These are phyloP conservation scores for Pseudorhombus dupliciocellatus DNA, from an alignment of 2,113 vertebrate genomes.

Conservation along the genomic window DNA sequence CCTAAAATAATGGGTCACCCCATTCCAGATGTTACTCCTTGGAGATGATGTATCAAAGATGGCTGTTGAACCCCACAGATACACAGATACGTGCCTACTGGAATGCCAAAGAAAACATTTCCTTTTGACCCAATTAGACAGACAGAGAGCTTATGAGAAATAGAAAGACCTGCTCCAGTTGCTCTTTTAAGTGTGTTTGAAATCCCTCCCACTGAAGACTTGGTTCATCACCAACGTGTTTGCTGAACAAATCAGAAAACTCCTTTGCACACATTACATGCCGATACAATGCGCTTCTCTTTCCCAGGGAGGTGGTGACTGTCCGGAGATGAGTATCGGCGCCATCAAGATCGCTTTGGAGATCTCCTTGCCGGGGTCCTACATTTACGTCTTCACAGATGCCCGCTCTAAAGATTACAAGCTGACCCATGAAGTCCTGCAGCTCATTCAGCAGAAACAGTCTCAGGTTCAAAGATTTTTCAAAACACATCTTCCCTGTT, in stretches of 20 bases:
- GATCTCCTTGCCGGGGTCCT: conserved; percentile 96
- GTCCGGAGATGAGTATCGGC: conserved; percentile 98
- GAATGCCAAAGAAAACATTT: conserved; percentile 52
- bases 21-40: conserved; percentile 77
- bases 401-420: conserved; percentile 97
- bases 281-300: conserved; percentile 19
- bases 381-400: conserved; percentile 98
- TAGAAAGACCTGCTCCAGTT: not conserved
- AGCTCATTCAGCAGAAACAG: conserved; percentile 99
- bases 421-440: conserved; percentile 92
- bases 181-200: not conserved
- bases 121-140: conserved; percentile 31
- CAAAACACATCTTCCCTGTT: not conserved
- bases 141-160: conserved; percentile 11
- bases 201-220: too few relatives aligned
- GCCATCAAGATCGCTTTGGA: conserved; percentile 98
- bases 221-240: not conserved
- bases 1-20: conserved; percentile 65
- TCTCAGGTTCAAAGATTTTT: conserved; percentile 85
- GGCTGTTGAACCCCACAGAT: conserved; percentile 30
- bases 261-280: not conserved
- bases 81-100: conserved; percentile 39
- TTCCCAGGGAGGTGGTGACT: conserved; percentile 95
- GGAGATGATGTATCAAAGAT: conserved; percentile 27
- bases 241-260: not conserved